Evolutionary conservation across 2,113 vertebrate species (phyloP), one percentile per base, ranked within the genome.

Genomic region (Psettodes erumei): DNA sequence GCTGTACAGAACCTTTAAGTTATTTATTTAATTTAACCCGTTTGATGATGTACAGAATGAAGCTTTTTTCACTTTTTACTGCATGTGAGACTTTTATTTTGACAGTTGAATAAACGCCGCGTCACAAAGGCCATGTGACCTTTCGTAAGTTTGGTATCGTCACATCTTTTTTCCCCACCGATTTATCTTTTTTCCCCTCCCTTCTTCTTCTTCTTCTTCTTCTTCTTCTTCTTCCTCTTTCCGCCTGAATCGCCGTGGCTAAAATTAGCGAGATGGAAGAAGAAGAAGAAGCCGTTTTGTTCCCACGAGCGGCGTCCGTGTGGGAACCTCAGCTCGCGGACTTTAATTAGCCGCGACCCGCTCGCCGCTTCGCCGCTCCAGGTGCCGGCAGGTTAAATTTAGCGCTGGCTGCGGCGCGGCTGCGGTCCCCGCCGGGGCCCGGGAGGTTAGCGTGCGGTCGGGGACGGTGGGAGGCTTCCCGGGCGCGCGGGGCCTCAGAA

Each of bases 11-110:
- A 84, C 50, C 66, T 42, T 89, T 93, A 92, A 92, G 64, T 92
- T 93, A 93, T 95, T 95, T 95, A 95, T 96, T 96, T 96, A 95
- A 95, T 94, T 91, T 85, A 71, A 88, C 58, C 18, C 64, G 60
- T 70, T 74, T 45, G 51, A 23, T 64, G 43, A 32, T 91, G 77
- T 87, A 86, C 79, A 91, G 77, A 90, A 77, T 82, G 64, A 89
- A 88, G 75, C 47, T 70, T 59, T 56, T 51, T 42, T 60, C 18
- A 16, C 13, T 67, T 35, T 85, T 59, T 75, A 75, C 76, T 82
- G 85, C 89, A 84, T 88, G 80, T 70, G 30, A 53, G 13, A 62
- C 69, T 62, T 86, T 76, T 54, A 4, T 85, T 77, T 72, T 76
- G 73, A 87, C 58, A 38, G 28, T 71, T 81, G 65, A 83, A 83